Conservation (phyloP, 2,888 invertebrate genomes). For the Dromius quadrimaculatus region DNA sequence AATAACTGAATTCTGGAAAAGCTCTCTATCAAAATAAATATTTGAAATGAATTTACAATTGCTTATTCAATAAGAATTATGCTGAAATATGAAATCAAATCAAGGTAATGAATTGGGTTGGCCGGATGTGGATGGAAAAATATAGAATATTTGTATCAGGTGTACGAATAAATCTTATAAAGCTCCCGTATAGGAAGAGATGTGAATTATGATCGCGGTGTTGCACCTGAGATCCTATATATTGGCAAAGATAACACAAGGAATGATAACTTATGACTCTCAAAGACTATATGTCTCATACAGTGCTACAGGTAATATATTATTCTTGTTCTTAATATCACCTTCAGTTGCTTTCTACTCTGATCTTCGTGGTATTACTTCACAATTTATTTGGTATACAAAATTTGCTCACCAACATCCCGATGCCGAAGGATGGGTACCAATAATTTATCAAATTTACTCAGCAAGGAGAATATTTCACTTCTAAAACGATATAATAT, state of each 20-base stretch:
- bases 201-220: constrained; percentile 20
- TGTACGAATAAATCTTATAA: not conserved
- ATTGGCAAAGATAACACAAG: constrained; percentile 20
- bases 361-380: not conserved
- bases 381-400: not conserved
- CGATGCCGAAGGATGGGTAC: no score
- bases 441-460: no score
- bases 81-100: not conserved
- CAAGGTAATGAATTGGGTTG: no score
- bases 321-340: constrained; percentile 1
- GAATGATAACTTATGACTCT: constrained; percentile 29
- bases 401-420: no score
- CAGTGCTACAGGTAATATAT: constrained; percentile 5
- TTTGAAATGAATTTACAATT: not conserved
- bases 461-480: no score
- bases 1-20: not conserved
- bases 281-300: constrained; percentile 12
- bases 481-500: no score
- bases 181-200: not conserved
- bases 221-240: constrained; percentile 28
- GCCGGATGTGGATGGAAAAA: no score
- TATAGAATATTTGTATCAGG: constrained; percentile 4
- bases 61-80: not conserved
- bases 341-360: no score
- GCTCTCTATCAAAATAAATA: not conserved